Conservation (phyloP, 1,140 invertebrate genomes). For the Zaprionus ornatus region DNA sequence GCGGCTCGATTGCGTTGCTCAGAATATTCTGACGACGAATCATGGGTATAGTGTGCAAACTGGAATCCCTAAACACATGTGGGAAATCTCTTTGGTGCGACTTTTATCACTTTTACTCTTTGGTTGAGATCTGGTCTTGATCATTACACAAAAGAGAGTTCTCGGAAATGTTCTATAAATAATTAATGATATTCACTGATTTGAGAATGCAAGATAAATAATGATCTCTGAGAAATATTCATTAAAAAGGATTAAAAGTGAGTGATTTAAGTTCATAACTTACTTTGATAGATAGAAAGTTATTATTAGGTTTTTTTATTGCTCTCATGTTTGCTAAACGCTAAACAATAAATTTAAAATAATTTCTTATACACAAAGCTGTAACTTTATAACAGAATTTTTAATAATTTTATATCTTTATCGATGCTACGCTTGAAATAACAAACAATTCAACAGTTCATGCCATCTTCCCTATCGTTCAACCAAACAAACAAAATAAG, state of each 20-base stretch:
- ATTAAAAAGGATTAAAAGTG: no score
- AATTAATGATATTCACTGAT: background rate
- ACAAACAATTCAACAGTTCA: background rate
- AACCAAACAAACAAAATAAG: background rate
- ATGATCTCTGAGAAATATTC: no score
- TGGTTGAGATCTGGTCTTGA: background rate
- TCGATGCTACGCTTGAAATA: background rate
- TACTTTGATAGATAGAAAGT: no score
- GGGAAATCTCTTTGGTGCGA: constrained; percentile 2
- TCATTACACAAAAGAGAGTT: background rate
- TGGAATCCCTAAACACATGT: constrained; percentile 12
- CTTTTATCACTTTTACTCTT: background rate
- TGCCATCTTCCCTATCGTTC: background rate
- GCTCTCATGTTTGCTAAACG: no score
- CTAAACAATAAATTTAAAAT: no score
- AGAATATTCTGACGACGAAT: constrained; percentile 19
- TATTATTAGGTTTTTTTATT: no score
- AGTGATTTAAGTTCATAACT: no score
- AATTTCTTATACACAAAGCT: no score
- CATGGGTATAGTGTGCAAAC: constrained; percentile 14
- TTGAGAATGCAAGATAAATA: no score
- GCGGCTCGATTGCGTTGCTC: constrained; percentile 39
- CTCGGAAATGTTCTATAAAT: background rate
- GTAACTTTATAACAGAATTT: no score
- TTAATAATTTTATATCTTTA: background rate